A percentile compares a stretch with the other conserved stretches of the same genome.
Evolutionary conservation across 2,113 vertebrate genomes (phyloP).

Genomic region (Phylloscopus trochilus): DNA sequence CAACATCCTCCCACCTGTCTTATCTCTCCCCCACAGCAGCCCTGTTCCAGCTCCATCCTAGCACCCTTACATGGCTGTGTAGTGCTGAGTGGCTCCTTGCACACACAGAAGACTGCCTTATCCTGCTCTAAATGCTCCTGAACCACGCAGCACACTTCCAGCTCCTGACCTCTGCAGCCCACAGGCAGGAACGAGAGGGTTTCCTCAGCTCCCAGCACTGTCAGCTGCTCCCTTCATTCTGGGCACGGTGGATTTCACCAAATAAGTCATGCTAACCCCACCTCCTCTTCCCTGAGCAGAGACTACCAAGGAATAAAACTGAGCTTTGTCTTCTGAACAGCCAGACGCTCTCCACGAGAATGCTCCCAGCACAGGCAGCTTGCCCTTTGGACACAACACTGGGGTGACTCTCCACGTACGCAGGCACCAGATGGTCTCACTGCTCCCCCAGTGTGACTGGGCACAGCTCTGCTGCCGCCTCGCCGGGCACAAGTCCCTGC

Average conservation of each 20-base stretch:
- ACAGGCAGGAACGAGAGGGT: not conserved
- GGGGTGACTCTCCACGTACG: rapidly evolving
- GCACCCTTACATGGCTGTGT: rapidly evolving
- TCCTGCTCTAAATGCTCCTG: not conserved
- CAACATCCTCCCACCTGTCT: rapidly evolving
- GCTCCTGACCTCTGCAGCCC: not conserved
- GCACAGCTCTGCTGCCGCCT: not conserved
- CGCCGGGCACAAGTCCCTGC: not conserved
- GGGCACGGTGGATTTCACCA: not conserved
- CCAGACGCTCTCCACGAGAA: not conserved
- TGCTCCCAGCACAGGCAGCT: not conserved
- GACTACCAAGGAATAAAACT: not conserved
- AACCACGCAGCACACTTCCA: not conserved
- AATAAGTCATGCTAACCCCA: not conserved
- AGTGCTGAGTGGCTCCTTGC: not conserved
- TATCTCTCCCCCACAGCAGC: not conserved
- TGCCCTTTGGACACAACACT: not conserved
- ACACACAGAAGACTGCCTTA: not conserved
- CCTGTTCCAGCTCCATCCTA: not conserved
- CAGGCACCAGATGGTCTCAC: not conserved
- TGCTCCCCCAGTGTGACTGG: not conserved
- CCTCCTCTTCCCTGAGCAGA: not conserved
- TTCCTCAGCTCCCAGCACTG: not conserved
- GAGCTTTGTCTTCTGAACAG: not conserved
- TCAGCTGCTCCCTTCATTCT: slow-evolving; percentile 8